A percentile compares a stretch with the other conserved stretches of the same genome.
These are phyloP conservation scores for Tipula helvola DNA, from an alignment of 2,888 invertebrate species.

Conservation along the genomic window DNA sequence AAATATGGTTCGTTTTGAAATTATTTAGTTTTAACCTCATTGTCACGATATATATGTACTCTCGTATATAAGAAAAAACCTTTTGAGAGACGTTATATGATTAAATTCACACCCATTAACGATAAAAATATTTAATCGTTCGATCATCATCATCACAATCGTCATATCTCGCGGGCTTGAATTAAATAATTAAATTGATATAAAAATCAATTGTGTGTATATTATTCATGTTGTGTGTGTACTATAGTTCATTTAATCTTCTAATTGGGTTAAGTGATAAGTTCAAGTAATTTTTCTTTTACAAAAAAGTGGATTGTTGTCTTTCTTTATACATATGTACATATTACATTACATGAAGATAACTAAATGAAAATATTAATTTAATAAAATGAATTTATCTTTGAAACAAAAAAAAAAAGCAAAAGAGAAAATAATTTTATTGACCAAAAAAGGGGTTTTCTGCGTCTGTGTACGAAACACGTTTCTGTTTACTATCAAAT, in stretches of 20 bases:
- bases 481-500: background rate
- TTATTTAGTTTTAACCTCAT: background rate
- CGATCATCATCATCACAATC: background rate
- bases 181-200: background rate
- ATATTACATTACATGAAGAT: background rate
- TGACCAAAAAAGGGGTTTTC: background rate
- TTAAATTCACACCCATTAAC: background rate
- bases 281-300: background rate
- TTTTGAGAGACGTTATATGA: background rate
- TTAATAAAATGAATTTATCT: background rate
- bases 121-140: background rate
- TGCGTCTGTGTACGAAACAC: background rate
- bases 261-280: slow-evolving; percentile 4
- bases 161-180: background rate
- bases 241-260: background rate
- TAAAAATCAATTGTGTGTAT: background rate
- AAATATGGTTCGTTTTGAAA: background rate
- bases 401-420: background rate
- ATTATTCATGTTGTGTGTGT: background rate
- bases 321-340: background rate
- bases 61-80: background rate
- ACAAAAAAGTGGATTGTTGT: background rate
- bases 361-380: background rate
- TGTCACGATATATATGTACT: background rate
- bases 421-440: background rate